These are phyloP conservation scores for Scaptomyza reducta DNA, from an alignment of 2,888 invertebrate genomes.

Conservation along the genomic window DNA sequence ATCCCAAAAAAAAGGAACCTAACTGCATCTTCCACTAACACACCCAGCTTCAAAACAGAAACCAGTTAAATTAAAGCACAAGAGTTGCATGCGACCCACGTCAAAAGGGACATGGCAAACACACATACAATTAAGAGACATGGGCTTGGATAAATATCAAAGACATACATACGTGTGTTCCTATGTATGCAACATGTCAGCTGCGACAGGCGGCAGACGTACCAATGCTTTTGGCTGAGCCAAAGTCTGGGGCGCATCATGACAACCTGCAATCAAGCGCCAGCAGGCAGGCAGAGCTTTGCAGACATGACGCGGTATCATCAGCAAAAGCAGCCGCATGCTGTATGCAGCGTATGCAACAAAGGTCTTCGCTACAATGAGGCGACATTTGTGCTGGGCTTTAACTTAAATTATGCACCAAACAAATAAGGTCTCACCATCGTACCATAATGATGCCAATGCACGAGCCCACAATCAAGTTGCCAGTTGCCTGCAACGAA, in stretches of 20 bases:
- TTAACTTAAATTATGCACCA: conserved; percentile 76
- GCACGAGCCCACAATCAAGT: conserved; percentile 62
- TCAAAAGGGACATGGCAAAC: conserved; percentile 64
- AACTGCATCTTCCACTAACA: conserved; percentile 12
- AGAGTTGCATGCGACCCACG: conserved; percentile 67
- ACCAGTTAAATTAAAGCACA: conserved; percentile 50
- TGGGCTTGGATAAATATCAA: conserved; percentile 35
- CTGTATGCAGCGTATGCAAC: conserved; percentile 49
- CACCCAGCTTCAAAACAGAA: conserved; percentile 31
- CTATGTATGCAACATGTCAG: conserved; percentile 55
- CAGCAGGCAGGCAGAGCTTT: conserved; percentile 40
- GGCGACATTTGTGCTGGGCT: conserved; percentile 64
- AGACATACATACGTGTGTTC: background rate
- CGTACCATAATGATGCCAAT: conserved; percentile 65
- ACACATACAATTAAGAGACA: conserved; percentile 54
- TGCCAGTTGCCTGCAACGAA: conserved; percentile 42
- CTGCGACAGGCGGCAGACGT: conserved; percentile 28
- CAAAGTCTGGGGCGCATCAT: conserved; percentile 43
- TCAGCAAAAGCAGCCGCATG: conserved; percentile 39
- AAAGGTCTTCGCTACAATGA: conserved; percentile 9
- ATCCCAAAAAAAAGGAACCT: background rate
- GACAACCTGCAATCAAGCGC: conserved; percentile 79
- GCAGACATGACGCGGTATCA: conserved; percentile 12
- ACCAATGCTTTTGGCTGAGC: conserved; percentile 38
- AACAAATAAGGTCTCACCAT: conserved; percentile 75